Evolutionary conservation across 2,113 vertebrate species (phyloP).

Genomic region (Gobius niger): DNA sequence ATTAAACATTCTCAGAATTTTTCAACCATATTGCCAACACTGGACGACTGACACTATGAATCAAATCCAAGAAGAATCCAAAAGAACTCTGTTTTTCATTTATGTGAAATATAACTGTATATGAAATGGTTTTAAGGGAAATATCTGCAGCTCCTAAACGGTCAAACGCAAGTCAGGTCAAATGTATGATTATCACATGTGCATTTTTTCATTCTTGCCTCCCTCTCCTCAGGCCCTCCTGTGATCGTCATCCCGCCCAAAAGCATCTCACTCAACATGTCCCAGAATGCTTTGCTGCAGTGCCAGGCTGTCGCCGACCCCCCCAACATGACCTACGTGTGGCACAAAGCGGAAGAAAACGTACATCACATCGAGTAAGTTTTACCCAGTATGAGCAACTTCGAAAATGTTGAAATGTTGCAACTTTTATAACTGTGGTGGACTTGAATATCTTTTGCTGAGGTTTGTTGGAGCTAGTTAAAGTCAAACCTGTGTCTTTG

Average conservation of each 20-base stretch:
- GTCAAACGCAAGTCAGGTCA: neutral
- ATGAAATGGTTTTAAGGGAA: too few relatives aligned
- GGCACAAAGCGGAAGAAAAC: constrained; percentile 83
- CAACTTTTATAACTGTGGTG: neutral
- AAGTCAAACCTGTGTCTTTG: neutral
- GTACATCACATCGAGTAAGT: constrained; percentile 87
- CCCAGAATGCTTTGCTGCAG: constrained; percentile 84
- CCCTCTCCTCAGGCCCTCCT: constrained; percentile 79
- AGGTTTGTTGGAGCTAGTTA: constrained; percentile 6
- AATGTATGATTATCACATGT: neutral
- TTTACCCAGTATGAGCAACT: neutral
- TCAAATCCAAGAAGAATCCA: too few relatives aligned
- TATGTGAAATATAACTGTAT: too few relatives aligned
- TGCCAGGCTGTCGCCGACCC: constrained; percentile 91
- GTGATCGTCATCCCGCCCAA: constrained; percentile 85
- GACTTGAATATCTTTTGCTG: neutral
- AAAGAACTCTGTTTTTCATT: too few relatives aligned
- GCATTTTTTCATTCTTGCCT: neutral
- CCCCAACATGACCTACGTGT: constrained; percentile 93
- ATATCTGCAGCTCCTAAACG: neutral
- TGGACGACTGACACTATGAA: too few relatives aligned
- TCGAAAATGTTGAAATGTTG: neutral
- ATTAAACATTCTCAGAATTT: too few relatives aligned
- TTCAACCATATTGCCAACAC: too few relatives aligned
- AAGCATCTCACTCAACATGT: constrained; percentile 83